Conservation (phyloP, 2,113 vertebrate species). For the Stegastes partitus region DNA sequence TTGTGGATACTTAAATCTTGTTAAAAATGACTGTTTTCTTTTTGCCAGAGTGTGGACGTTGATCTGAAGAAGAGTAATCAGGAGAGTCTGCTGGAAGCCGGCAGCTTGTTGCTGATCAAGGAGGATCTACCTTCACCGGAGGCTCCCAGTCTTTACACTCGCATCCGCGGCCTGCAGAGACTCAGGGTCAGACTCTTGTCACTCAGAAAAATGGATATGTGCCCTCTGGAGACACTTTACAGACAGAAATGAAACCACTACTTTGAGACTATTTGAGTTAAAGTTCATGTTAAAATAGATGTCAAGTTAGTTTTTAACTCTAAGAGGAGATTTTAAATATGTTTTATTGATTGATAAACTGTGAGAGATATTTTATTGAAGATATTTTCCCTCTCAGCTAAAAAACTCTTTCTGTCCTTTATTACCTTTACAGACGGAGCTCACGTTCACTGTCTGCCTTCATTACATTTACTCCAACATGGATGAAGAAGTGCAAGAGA, state of each 20-base stretch:
- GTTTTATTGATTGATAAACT: not conserved
- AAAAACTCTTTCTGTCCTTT: conserved; percentile 15
- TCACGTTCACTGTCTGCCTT: conserved; percentile 87
- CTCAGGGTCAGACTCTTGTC: conserved; percentile 80
- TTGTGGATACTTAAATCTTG: not conserved
- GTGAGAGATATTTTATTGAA: not conserved
- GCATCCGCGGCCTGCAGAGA: conserved; percentile 87
- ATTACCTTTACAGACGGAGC: conserved; percentile 81
- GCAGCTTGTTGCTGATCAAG: conserved; percentile 77
- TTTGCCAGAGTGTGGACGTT: conserved; percentile 85
- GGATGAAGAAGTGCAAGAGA: conserved; percentile 88
- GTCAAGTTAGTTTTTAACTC: not conserved
- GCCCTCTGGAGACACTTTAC: not conserved
- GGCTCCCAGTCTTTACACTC: conserved; percentile 85
- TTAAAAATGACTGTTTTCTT: not conserved
- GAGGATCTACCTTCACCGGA: conserved; percentile 76
- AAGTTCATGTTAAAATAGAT: not conserved
- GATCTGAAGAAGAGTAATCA: conserved; percentile 89
- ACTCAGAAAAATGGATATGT: not conserved
- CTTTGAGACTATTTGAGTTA: not conserved
- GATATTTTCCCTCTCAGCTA: not conserved
- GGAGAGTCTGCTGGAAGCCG: conserved; percentile 85
- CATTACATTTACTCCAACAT: conserved; percentile 86
- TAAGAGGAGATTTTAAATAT: not conserved
- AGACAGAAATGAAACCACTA: not conserved